Evolutionary conservation across 1,140 invertebrate genomes (phyloP), one percentile per base, ranked within the genome.

Genomic region (Trialeurodes vaporariorum): DNA sequence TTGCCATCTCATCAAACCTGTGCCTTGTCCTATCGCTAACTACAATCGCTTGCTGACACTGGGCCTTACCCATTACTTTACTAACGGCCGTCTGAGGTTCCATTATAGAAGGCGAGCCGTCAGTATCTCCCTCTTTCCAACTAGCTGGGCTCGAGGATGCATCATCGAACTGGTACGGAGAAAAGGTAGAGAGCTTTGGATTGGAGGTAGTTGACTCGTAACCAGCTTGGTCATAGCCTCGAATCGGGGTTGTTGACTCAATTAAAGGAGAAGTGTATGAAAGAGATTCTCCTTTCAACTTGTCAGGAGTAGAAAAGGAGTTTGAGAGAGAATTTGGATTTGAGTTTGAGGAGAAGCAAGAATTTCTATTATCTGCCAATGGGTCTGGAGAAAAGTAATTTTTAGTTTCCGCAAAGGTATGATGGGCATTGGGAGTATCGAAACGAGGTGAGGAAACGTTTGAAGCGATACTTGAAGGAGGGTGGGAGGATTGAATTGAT

Each of bases 61-160:
- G 71, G 21, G 74, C 71, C 25, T 72, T 73, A 21, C 71, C 72
- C 75, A 77, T 76, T 0, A 77, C 73, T 64, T 67, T 65, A 26
- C 71, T 71, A 0, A 75, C 73, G 25, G 72, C 74, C 21, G 73
- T 68, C 25, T 71, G 71, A 23, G 68, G 65, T 69, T 74, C 70
- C 34, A 49, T 49, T 5, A 49, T 17, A 49, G 34, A 49, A 17
- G 34, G 34, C 17, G 34, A 49, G 34, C 5, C 17, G 5, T 49
- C 34, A 9, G 34, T 5, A 9, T 49, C 34, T 49, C 5, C 34
- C 34, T 49, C 34, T 17, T 49, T 49, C 34, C 34, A 49, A 17
- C 34, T 49, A 17, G 34, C 5, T 5, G 34, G 34, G 17, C 34
- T 49, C 17, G 34, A 49, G 5, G 34, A 49, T 49, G 34, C 34